phyloP scores from a whole-genome alignment of 2,113 vertebrate species.

The Lagopus leucura region DNA sequence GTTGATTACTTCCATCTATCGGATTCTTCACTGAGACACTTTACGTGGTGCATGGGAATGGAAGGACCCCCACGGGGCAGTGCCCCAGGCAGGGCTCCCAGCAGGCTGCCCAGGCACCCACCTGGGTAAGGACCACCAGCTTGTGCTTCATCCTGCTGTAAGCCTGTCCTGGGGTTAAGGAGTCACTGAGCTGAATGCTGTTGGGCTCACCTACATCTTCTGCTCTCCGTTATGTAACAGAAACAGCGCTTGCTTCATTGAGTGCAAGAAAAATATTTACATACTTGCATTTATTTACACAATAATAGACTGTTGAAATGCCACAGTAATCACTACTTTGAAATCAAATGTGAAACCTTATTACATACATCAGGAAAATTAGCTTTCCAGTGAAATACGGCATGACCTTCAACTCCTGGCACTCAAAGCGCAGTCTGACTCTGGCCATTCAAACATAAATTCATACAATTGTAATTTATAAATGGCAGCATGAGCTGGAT shows the following conservation, averaged over 20 bases:
- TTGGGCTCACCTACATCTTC: not conserved
- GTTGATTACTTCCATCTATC: not conserved
- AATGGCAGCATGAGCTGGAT: not conserved
- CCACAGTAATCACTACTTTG: not conserved
- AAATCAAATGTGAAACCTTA: not conserved
- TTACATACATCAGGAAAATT: not conserved
- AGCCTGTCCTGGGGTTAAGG: not conserved
- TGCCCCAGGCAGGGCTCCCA: no score
- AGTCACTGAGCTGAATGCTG: not conserved
- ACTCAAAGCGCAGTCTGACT: not conserved
- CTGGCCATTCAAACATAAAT: slow-evolving; percentile 17
- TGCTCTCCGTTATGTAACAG: not conserved
- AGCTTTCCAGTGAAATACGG: slow-evolving; percentile 4
- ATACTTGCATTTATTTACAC: not conserved
- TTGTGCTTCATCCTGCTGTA: rapidly evolving
- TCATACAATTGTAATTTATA: slow-evolving; percentile 11
- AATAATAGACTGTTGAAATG: not conserved
- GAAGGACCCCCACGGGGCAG: not conserved
- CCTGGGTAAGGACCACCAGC: not conserved
- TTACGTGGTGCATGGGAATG: rapidly evolving
- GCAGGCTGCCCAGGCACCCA: no score
- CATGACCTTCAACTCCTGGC: not conserved
- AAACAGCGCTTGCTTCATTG: not conserved
- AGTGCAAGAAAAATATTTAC: slow-evolving; percentile 9
- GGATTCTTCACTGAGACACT: not conserved